Evolutionary conservation across 1,140 invertebrate genomes (phyloP).

Genomic region (Hylaeus anthracinus): DNA sequence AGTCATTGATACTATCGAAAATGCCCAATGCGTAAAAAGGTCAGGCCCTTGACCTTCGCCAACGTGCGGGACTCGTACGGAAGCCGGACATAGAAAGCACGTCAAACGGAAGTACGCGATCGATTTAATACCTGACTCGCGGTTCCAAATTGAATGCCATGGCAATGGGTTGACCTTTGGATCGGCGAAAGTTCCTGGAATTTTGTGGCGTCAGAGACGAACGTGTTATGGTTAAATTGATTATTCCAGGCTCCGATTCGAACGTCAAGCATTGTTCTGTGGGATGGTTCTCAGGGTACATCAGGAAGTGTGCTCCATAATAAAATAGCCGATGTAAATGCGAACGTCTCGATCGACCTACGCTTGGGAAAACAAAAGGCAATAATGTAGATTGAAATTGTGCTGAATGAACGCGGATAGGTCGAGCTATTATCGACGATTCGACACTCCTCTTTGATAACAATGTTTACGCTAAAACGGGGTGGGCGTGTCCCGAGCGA

Average conservation of each 20-base stretch:
- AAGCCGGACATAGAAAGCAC: too few species aligned
- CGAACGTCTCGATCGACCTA: conserved; percentile 1
- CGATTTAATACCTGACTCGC: too few species aligned
- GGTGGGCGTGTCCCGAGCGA: not conserved
- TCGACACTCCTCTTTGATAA: not conserved
- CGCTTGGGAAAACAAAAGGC: conserved; percentile 36
- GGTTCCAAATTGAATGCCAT: too few species aligned
- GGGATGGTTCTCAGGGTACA: not conserved
- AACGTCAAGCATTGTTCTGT: not conserved
- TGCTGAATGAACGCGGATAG: not conserved
- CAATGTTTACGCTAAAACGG: not conserved
- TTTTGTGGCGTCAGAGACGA: not conserved
- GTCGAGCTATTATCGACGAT: not conserved
- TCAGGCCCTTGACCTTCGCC: too few species aligned
- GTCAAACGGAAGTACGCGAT: too few species aligned
- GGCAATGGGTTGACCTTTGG: not conserved
- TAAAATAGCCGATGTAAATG: not conserved
- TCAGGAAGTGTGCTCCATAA: not conserved
- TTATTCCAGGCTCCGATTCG: not conserved
- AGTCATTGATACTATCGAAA: too few species aligned
- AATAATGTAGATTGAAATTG: conserved; percentile 13
- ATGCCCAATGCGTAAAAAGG: too few species aligned
- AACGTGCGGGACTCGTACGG: too few species aligned
- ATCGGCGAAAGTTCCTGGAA: not conserved
- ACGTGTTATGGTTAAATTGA: not conserved